phyloP scores from a whole-genome alignment of 2,888 invertebrate species.

The Lepidochitona cinerea region DNA sequence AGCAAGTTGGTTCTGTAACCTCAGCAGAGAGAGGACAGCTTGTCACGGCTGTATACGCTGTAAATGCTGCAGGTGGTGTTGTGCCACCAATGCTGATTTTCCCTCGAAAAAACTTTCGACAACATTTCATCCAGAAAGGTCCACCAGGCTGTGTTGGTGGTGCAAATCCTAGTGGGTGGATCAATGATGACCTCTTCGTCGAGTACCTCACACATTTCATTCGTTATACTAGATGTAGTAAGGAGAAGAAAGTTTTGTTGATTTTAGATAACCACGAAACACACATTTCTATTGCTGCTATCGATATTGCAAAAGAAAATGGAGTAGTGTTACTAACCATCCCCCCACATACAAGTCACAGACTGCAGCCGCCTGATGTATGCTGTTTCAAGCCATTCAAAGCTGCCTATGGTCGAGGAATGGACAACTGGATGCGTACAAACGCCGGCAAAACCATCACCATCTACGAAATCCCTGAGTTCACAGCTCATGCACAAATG shows the following conservation, averaged over 20 bases:
- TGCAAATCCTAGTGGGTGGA: conserved; percentile 13
- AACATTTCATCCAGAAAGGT: conserved; percentile 18
- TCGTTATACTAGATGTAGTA: neutral
- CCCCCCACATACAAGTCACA: conserved; percentile 31
- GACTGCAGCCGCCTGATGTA: conserved; percentile 29
- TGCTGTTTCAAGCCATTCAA: conserved; percentile 59
- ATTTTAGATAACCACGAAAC: conserved; percentile 23
- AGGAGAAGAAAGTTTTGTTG: conserved; percentile 19
- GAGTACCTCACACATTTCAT: conserved; percentile 19
- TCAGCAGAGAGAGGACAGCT: conserved; percentile 30
- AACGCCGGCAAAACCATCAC: conserved; percentile 62
- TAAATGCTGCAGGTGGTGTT: conserved; percentile 24
- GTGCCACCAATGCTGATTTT: conserved; percentile 25
- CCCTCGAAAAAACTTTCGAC: conserved; percentile 16
- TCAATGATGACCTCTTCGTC: conserved; percentile 15
- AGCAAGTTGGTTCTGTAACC: conserved; percentile 26
- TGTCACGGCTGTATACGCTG: conserved; percentile 23
- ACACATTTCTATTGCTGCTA: conserved; percentile 10
- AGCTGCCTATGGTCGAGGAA: conserved; percentile 48
- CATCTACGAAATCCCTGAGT: conserved; percentile 23
- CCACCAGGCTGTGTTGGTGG: conserved; percentile 15
- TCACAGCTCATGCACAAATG: too few species aligned
- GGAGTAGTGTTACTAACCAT: conserved; percentile 32
- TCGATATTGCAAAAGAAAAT: conserved; percentile 24
- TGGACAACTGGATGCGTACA: conserved; percentile 58